Conservation (phyloP, 2,888 invertebrate genomes). For the Parnassius glacialis region DNA sequence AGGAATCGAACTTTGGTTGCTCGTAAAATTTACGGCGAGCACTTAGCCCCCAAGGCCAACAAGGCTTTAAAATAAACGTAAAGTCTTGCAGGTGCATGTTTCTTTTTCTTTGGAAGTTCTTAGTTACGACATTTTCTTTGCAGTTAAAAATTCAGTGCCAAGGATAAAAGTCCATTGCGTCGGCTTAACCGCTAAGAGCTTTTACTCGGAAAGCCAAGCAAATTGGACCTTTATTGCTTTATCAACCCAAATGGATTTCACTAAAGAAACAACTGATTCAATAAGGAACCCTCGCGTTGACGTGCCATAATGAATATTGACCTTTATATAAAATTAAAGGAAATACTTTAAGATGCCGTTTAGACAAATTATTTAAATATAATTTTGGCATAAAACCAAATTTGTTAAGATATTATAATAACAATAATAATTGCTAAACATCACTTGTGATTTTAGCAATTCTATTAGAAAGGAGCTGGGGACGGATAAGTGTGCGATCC, state of each 20-base stretch:
- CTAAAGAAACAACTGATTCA: constrained; percentile 25
- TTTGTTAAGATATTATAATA: too few relatives aligned
- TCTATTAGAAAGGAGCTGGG: too few relatives aligned
- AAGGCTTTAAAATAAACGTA: too few relatives aligned
- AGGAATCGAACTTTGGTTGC: too few relatives aligned
- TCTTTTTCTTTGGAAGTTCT: not conserved
- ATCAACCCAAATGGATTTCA: constrained; percentile 26
- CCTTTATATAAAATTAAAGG: constrained; percentile 5
- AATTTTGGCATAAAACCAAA: too few relatives aligned
- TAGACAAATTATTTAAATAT: not conserved
- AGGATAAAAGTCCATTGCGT: constrained; percentile 7
- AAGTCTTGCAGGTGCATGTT: not conserved
- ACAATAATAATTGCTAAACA: too few relatives aligned
- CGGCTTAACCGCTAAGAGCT: constrained; percentile 21
- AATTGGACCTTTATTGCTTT: constrained; percentile 25
- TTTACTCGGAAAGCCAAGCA: constrained; percentile 16
- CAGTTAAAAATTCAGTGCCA: not conserved
- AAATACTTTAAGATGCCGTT: not conserved
- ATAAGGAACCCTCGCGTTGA: constrained; percentile 19
- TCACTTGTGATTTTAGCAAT: too few relatives aligned
- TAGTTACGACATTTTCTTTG: not conserved
- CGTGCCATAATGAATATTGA: constrained; percentile 14
- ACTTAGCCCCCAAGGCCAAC: too few relatives aligned
- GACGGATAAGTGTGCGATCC: too few relatives aligned
- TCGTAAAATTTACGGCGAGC: too few relatives aligned